Base-by-base conservation (phyloP, 1,140 invertebrate species). In the Frieseomelitta varia region DNA sequence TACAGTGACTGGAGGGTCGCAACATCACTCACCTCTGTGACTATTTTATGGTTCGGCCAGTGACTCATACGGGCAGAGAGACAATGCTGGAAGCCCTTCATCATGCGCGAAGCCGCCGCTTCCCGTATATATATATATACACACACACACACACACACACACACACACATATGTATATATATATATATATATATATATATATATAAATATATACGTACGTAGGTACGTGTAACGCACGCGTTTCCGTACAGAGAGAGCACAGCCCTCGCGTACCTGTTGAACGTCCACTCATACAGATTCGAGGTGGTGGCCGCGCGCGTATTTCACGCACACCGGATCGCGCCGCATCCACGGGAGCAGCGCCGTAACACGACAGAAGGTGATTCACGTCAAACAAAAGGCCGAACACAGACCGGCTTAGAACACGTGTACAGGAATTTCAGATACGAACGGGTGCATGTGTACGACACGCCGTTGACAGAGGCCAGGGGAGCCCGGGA, bases 381-480 rank as follows among this genome's bases (percentile, higher is more conserved):
- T 93, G 92, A 93, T 92, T 93, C 92, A 93, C 90, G 86, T 92
- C 89, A 91, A 93, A 93, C 92, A 92, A 93, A 92, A 91, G 92
- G 80, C 87, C 84, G 78, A 90, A 82, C 88, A 79, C 58, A 88
- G 81, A 80, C 65, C 81, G 81, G 88, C 80, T 68, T 82, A 76
- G 80, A 91, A 90, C 91, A 91, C 90, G 89, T 90, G 90, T 91
- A 69, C 55, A 63, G 71, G 91, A 91, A 91, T 92, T 90, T 92
- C 85, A 91, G 89, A 91, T 85, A 88, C 79, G 86, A 67, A 73
- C 69, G 67, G 39, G 61, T 65, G 75, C 81, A 63, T 67, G 78
- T 89, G 88, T 87, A 88, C 68, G 73, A 86, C 87, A 85, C 86
- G 34, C 6, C 58, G 63, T 68, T 63, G 47, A 30, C 73, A 53